These are phyloP conservation scores for Pteropus rufus DNA, from an alignment of 2,797 vertebrate genomes.

Conservation along the genomic window DNA sequence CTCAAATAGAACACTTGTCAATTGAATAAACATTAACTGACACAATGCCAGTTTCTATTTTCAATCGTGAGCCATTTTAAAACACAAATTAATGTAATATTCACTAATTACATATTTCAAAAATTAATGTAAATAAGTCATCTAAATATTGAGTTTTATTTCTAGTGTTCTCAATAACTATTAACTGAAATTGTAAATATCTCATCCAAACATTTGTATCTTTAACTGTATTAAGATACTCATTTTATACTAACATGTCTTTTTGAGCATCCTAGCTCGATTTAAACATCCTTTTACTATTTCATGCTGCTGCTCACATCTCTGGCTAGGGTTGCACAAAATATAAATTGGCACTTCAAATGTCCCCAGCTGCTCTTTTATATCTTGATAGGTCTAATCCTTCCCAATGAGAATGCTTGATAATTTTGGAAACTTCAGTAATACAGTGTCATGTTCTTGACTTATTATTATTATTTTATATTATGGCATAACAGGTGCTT, in stretches of 20 bases:
- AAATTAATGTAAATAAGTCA: neutral
- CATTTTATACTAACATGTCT: neutral
- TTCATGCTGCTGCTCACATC: neutral
- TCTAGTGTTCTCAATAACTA: neutral
- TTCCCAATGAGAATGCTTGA: conserved; percentile 30
- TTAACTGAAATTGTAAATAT: neutral
- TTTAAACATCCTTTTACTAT: neutral
- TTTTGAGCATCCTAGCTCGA: neutral
- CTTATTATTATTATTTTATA: conserved; percentile 1
- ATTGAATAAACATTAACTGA: neutral
- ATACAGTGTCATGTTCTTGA: neutral
- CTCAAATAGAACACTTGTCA: neutral
- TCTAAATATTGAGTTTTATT: neutral
- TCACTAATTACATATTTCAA: neutral
- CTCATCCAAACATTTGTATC: neutral
- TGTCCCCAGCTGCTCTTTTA: conserved; percentile 59
- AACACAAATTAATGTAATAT: neutral
- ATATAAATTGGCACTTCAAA: conserved; percentile 48
- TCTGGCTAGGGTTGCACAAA: conserved; percentile 29
- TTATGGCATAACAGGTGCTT: neutral
- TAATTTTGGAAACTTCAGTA: neutral
- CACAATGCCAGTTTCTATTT: neutral
- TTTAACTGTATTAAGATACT: neutral
- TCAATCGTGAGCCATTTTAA: neutral
- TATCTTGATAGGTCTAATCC: conserved; percentile 30